Conservation (phyloP, 1,140 invertebrate genomes). For the Drosophila cardini region DNA sequence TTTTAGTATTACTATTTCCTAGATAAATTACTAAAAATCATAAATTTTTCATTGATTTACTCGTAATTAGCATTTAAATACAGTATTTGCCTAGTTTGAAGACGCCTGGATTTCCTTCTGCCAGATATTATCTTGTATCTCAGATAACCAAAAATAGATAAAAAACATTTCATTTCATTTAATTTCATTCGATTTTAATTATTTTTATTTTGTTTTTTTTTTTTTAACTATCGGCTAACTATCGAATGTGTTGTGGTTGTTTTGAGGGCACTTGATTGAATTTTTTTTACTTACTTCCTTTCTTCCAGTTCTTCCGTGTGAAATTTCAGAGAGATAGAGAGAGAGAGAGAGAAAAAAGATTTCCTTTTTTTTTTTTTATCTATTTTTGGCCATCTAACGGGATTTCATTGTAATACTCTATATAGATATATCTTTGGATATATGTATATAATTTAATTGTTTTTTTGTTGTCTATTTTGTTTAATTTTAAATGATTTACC, state of each 20-base stretch:
- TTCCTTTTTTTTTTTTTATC: conserved; percentile 20
- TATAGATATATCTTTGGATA: conserved; percentile 13
- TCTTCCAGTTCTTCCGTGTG: conserved; percentile 16
- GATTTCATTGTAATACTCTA: conserved; percentile 36
- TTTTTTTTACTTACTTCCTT: conserved; percentile 30
- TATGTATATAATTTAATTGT: conserved; percentile 46
- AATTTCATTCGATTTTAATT: conserved; percentile 14
- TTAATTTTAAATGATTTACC: conserved; percentile 56
- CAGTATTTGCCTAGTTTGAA: conserved; percentile 59
- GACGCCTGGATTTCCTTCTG: conserved; percentile 65
- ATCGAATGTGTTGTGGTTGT: conserved; percentile 33
- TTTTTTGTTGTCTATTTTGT: conserved; percentile 30
- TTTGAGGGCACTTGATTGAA: conserved; percentile 73
- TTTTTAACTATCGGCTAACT: conserved; percentile 23
- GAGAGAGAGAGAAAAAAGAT: conserved; percentile 17
- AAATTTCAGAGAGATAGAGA: conserved; percentile 20
- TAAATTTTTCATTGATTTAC: conserved; percentile 52
- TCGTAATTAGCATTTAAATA: conserved; percentile 60
- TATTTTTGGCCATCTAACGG: conserved; percentile 44
- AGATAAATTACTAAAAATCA: conserved; percentile 71
- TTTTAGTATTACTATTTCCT: conserved; percentile 54
- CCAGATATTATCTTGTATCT: conserved; percentile 17
- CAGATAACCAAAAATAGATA: conserved; percentile 49
- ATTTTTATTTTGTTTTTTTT: conserved; percentile 15
- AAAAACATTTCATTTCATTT: too few relatives aligned